phyloP scores from a whole-genome alignment of 1,140 invertebrate species.

The Nephotettix cincticeps region DNA sequence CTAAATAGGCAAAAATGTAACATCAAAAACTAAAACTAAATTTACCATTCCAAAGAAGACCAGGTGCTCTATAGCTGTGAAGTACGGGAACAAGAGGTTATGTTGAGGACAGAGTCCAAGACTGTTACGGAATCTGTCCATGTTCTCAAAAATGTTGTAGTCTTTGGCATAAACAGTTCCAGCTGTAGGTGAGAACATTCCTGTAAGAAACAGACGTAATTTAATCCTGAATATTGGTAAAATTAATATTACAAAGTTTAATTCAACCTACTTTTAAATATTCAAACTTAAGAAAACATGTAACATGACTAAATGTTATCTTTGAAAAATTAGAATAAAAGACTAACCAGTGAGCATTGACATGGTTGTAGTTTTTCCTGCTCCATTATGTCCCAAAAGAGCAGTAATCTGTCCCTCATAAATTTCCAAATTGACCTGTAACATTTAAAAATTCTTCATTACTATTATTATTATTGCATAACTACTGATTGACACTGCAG shows the following conservation, averaged over 20 bases:
- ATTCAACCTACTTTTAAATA: not conserved
- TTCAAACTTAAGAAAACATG: not conserved
- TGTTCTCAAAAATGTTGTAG: conserved; percentile 62
- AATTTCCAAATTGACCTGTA: conserved; percentile 39
- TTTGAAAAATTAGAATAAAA: not conserved
- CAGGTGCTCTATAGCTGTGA: conserved; percentile 63
- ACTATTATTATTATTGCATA: too few relatives aligned
- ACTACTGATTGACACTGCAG: too few relatives aligned
- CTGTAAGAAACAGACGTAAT: conserved; percentile 40
- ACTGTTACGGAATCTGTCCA: conserved; percentile 52
- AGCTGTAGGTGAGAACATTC: conserved; percentile 63
- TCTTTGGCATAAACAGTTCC: conserved; percentile 70
- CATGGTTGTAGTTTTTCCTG: conserved; percentile 87
- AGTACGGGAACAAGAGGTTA: conserved; percentile 61
- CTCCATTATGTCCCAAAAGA: conserved; percentile 83
- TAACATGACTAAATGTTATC: not conserved
- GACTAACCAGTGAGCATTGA: conserved; percentile 39
- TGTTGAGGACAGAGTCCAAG: conserved; percentile 69
- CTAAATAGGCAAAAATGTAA: too few relatives aligned
- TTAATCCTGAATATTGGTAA: not conserved
- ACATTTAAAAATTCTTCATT: too few relatives aligned
- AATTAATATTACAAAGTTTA: not conserved
- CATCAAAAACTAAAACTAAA: not conserved
- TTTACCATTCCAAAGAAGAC: conserved; percentile 56
- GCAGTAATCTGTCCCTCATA: conserved; percentile 77